Evolutionary conservation across 1,140 invertebrate genomes (phyloP).

Genomic region (Conopomorpha cramerella): DNA sequence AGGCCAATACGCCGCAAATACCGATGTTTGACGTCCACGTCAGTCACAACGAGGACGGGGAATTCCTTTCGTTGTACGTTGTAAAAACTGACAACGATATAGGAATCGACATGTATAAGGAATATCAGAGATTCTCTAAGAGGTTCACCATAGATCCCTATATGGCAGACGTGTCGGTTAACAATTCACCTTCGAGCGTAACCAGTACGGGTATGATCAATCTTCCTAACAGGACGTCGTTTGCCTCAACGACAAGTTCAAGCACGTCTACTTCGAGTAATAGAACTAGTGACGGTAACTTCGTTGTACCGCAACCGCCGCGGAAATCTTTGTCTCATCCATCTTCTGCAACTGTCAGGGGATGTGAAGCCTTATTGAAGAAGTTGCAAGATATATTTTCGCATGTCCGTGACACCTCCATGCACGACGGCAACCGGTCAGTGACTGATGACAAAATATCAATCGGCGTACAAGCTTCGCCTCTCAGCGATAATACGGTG

Average conservation of each 20-base stretch:
- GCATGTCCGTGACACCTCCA: constrained; percentile 28
- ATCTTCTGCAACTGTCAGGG: constrained; percentile 34
- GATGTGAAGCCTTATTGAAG: constrained; percentile 42
- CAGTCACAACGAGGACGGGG: constrained; percentile 46
- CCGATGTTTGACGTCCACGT: constrained; percentile 51
- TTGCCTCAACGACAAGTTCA: constrained; percentile 42
- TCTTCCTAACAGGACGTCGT: constrained; percentile 47
- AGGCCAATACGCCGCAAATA: constrained; percentile 31
- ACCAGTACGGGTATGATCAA: constrained; percentile 48
- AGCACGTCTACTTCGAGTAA: constrained; percentile 44
- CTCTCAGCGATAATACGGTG: constrained; percentile 18
- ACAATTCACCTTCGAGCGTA: constrained; percentile 47
- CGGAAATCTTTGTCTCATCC: constrained; percentile 39
- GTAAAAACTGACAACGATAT: constrained; percentile 50
- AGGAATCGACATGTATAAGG: constrained; percentile 49
- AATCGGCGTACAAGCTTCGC: constrained; percentile 31
- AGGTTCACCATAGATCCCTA: constrained; percentile 50
- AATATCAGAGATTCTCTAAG: constrained; percentile 52
- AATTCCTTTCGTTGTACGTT: constrained; percentile 48
- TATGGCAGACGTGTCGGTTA: constrained; percentile 39
- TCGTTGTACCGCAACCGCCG: constrained; percentile 50
- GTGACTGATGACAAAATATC: constrained; percentile 40
- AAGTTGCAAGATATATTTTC: constrained; percentile 50
- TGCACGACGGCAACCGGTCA: constrained; percentile 25
- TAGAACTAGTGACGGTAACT: constrained; percentile 47